Evolutionary conservation across 2,888 invertebrate genomes (phyloP), one percentile per base, ranked within the genome.

Genomic region (Serripes groenlandicus): DNA sequence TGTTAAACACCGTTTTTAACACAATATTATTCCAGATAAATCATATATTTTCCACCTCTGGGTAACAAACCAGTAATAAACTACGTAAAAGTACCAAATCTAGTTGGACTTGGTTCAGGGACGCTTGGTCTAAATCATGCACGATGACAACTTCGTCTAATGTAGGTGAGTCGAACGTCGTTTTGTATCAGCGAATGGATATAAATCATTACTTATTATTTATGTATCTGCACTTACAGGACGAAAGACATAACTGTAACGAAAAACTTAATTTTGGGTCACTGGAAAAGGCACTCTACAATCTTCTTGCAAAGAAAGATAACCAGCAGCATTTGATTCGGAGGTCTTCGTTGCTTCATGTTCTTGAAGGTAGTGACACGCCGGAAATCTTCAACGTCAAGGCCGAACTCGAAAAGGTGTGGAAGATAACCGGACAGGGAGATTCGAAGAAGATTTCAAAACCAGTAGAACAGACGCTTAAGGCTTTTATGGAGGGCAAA

Each of bases 261-360:
- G 62, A 62, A 34, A 62, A 62, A 21, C 62, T 11, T 21, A n/a
- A 28, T 7, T 62, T 62, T n/a, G 62, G 62, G 3, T 34, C 62
- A 32, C 28, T 62, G 34, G 62, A 62, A 21, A 62, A 62, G 34
- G 62, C 62, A 21, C 62, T 62, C n/a, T 62, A 34, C 28, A 34
- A 62, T 21, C 34, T 62, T 15, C 28, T 62, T 21, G 34, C 62
- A 1, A 62, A 62, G 28, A 30, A 34, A n/a, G 34, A 34, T 3
- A 62, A 30, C 1, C 21, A 28, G 21, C 28, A 21, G 18, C 30
- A 9, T 5, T 62, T 34, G 5, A 30, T n/a, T 7, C 62, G 30
- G 21, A 30, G 62, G 21, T 62, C 62, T 4, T 26, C 62, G 4
- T 34, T 62, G 5, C 34, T 26, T 34, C 32, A 30, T 62, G 26